Evolutionary conservation across 2,113 vertebrate species (phyloP).

Genomic region (Halcyon senegalensis): DNA sequence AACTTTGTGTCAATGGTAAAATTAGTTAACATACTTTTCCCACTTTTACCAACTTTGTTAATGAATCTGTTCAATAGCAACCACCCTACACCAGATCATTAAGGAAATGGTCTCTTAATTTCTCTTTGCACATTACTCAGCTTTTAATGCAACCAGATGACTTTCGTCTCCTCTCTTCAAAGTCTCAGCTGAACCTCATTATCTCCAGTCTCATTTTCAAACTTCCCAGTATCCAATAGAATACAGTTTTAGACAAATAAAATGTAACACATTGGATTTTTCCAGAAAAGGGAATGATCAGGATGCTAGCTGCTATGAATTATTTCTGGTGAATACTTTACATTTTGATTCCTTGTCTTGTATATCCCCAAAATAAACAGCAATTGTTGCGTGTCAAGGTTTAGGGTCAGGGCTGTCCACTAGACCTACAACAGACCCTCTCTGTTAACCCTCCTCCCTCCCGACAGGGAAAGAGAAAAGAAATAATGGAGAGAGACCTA

Average conservation of each 20-base stretch:
- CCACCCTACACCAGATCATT: constrained; percentile 5
- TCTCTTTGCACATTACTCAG: not conserved
- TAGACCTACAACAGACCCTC: too few species aligned
- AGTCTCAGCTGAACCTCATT: not conserved
- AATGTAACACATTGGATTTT: not conserved
- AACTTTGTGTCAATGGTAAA: not conserved
- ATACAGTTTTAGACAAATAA: not conserved
- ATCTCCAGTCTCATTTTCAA: not conserved
- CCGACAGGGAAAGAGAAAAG: too few species aligned
- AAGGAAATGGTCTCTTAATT: constrained; percentile 23
- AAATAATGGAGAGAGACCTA: too few species aligned
- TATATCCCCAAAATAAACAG: not conserved
- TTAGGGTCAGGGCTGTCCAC: too few species aligned
- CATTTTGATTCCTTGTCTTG: not conserved
- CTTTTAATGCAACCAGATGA: not conserved
- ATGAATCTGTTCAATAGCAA: constrained; percentile 19
- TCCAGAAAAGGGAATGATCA: not conserved
- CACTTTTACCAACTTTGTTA: not conserved
- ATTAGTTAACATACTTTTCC: not conserved
- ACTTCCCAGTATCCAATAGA: not conserved
- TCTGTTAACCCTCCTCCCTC: too few species aligned
- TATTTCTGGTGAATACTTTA: not conserved
- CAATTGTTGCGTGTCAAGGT: not conserved
- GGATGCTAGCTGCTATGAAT: not conserved
- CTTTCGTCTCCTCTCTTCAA: not conserved